Percentiles rank a stretch among this genome's conserved stretches.
phyloP scores from a whole-genome alignment of 2,888 invertebrate genomes.

The Cheilosia scutellata region DNA sequence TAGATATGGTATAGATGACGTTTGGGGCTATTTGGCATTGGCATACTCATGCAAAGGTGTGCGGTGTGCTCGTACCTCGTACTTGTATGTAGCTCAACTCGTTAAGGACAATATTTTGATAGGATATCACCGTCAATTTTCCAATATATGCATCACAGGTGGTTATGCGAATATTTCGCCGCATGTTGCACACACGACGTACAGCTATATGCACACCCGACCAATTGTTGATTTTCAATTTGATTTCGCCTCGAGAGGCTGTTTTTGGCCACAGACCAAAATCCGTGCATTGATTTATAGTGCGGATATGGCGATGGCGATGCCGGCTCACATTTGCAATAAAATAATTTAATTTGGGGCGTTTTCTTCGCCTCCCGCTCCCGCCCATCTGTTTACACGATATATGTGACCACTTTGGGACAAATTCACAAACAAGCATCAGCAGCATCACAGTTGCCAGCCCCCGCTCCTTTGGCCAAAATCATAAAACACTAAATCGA shows the following conservation, averaged over 20 bases:
- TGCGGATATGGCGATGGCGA: slow-evolving; percentile 20
- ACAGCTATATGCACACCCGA: not conserved
- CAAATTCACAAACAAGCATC: slow-evolving; percentile 55
- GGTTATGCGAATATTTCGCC: slow-evolving; percentile 39
- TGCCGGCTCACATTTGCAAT: slow-evolving; percentile 29
- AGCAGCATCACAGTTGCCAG: not conserved
- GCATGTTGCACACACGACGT: slow-evolving; percentile 41
- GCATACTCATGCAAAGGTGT: not conserved
- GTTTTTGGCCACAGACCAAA: slow-evolving; percentile 38
- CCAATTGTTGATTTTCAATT: slow-evolving; percentile 76
- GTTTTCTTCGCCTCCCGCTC: slow-evolving; percentile 43
- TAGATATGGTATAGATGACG: slow-evolving; percentile 15
- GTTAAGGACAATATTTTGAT: slow-evolving; percentile 62
- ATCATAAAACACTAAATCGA: slow-evolving; percentile 75
- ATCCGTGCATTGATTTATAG: slow-evolving; percentile 66
- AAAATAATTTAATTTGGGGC: slow-evolving; percentile 69
- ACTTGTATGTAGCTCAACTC: not conserved
- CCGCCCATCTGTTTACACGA: slow-evolving; percentile 54
- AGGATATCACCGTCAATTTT: slow-evolving; percentile 68
- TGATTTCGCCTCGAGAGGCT: slow-evolving; percentile 59
- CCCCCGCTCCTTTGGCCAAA: slow-evolving; percentile 36
- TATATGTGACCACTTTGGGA: slow-evolving; percentile 72
- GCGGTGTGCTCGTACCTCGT: not conserved
- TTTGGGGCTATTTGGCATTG: slow-evolving; percentile 39
- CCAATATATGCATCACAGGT: slow-evolving; percentile 69